These are phyloP conservation scores for Tachuris rubrigastra DNA, from an alignment of 2,113 vertebrate genomes.

Conservation along the genomic window DNA sequence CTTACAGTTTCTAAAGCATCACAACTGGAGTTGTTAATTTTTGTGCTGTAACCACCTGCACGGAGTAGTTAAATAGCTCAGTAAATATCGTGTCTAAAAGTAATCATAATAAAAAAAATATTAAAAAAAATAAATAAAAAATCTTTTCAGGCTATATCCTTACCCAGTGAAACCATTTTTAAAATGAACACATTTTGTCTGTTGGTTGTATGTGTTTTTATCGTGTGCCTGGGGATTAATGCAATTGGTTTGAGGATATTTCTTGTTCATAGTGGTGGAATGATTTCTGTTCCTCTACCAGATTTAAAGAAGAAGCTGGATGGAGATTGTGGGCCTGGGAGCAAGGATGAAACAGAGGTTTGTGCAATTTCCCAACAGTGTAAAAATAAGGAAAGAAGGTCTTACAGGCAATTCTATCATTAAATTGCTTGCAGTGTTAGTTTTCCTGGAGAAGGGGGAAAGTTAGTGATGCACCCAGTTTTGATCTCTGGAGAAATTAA, in stretches of 20 bases:
- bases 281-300: slow-evolving; percentile 54
- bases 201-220: neutral
- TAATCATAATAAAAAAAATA: neutral
- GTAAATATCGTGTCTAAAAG: neutral
- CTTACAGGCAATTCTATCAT: neutral
- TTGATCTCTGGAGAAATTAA: neutral
- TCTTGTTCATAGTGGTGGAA: neutral
- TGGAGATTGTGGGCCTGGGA: slow-evolving; percentile 65
- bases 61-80: neutral
- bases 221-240: neutral
- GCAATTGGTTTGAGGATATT: neutral
- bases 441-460: neutral
- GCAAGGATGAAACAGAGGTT: slow-evolving; percentile 77
- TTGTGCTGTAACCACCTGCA: neutral
- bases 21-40: neutral
- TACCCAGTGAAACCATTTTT: neutral
- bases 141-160: neutral
- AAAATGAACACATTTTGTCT: neutral
- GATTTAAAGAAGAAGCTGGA: slow-evolving; percentile 82
- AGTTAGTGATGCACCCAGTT: neutral
- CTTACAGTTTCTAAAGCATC: neutral
- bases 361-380: neutral
- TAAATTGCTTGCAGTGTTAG: neutral
- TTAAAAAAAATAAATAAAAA: too few relatives aligned
- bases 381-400: neutral